Conservation (phyloP, 2,113 vertebrate genomes). For the Platichthys flesus region DNA sequence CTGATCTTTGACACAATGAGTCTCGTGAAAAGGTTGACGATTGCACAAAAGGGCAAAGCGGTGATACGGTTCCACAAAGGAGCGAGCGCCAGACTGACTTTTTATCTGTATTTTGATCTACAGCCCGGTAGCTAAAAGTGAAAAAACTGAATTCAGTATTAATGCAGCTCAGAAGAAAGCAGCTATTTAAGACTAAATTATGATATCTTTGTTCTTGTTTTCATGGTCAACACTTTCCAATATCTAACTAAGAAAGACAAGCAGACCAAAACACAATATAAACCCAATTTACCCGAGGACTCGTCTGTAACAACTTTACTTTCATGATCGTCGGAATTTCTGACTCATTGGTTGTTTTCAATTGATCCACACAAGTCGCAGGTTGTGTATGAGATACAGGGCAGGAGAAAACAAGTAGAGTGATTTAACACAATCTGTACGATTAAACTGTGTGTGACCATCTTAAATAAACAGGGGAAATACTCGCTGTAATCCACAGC, state of each 20-base stretch:
- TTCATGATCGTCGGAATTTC: too few relatives aligned
- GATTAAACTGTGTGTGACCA: too few relatives aligned
- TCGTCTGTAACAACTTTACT: too few relatives aligned
- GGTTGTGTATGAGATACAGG: neutral
- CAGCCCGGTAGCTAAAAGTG: neutral
- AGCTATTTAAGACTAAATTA: neutral
- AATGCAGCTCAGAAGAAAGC: neutral
- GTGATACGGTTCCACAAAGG: constrained; percentile 18
- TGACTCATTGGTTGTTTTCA: too few relatives aligned
- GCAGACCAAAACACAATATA: neutral
- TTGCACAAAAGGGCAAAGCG: constrained; percentile 35
- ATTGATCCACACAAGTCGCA: neutral
- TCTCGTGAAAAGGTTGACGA: constrained; percentile 38
- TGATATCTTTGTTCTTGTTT: too few relatives aligned
- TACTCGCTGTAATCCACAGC: constrained; percentile 37
- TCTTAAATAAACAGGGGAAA: constrained; percentile 24
- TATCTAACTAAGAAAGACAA: neutral
- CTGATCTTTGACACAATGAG: constrained; percentile 24
- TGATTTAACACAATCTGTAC: neutral
- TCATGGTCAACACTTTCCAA: too few relatives aligned
- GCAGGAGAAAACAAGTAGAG: constrained; percentile 12
- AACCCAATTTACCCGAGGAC: neutral
- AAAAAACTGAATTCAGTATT: neutral
- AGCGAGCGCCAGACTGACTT: neutral
- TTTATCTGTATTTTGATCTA: constrained; percentile 6